These are phyloP conservation scores for Nasua narica DNA, from an alignment of 2,797 vertebrate genomes.

Conservation along the genomic window DNA sequence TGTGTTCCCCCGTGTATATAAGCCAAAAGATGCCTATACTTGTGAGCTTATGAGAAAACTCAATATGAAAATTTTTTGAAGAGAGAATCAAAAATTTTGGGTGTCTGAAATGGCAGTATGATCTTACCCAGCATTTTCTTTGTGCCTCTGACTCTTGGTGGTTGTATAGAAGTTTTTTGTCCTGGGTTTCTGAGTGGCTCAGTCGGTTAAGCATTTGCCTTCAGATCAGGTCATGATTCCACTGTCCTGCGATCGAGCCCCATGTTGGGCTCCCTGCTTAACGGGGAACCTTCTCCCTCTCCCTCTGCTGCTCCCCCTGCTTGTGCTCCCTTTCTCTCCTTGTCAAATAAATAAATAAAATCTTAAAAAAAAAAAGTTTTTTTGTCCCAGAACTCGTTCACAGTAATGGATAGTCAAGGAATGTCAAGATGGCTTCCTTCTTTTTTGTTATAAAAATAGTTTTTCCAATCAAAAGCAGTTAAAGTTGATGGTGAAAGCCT, in stretches of 20 bases:
- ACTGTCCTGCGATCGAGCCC: too few species aligned
- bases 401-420: neutral
- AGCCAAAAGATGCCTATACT: neutral
- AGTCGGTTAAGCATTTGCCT: too few species aligned
- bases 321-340: too few species aligned
- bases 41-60: neutral
- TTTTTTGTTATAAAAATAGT: neutral
- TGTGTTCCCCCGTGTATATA: neutral
- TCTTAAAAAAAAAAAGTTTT: neutral
- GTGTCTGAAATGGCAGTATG: neutral
- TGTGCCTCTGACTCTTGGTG: neutral
- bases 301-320: too few species aligned
- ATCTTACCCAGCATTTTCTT: neutral
- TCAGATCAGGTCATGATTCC: too few species aligned
- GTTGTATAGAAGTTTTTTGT: neutral
- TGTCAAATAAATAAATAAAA: too few species aligned
- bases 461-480: constrained; percentile 2
- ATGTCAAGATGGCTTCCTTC: neutral
- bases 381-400: neutral
- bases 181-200: too few species aligned
- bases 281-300: too few species aligned
- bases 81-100: neutral
- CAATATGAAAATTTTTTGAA: neutral
- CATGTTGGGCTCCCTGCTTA: too few species aligned
- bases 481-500: neutral